Evolutionary conservation across 1,140 invertebrate genomes (phyloP).

Genomic region (Sipha flava): DNA sequence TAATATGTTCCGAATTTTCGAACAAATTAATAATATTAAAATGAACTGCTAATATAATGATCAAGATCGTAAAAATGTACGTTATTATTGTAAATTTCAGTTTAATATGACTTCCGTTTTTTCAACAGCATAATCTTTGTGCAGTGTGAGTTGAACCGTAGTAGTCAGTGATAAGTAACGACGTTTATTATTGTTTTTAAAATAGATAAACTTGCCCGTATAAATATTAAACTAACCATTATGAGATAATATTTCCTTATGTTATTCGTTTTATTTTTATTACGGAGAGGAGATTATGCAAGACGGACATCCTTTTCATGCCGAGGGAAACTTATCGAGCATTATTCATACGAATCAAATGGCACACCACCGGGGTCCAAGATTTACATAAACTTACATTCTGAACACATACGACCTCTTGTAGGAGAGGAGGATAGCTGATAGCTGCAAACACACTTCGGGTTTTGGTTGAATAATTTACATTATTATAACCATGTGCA

Average conservation of each 20-base stretch:
- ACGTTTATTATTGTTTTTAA: too few species aligned
- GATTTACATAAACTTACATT: conserved; percentile 19
- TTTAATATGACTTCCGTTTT: too few species aligned
- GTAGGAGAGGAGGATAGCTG: background rate
- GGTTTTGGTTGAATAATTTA: conserved; percentile 11
- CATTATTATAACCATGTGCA: conserved; percentile 3
- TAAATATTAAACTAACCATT: too few species aligned
- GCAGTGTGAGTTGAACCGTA: too few species aligned
- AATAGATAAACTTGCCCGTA: background rate
- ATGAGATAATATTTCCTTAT: too few species aligned
- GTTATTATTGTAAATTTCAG: too few species aligned
- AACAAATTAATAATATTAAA: too few species aligned
- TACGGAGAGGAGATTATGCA: background rate
- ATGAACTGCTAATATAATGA: too few species aligned
- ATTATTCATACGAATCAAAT: conserved; percentile 8
- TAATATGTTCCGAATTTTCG: too few species aligned
- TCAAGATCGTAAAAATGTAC: too few species aligned
- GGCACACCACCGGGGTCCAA: background rate
- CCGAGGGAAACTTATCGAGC: background rate
- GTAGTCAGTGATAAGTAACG: too few species aligned
- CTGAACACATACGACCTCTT: background rate
- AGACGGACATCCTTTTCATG: background rate
- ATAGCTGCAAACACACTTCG: background rate
- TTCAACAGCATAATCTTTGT: too few species aligned
- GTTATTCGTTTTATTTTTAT: background rate